Percentiles rank a stretch among this genome's conserved stretches.
Evolutionary conservation across 2,888 invertebrate species (phyloP).

Genomic region (Trissonchulus sp.): DNA sequence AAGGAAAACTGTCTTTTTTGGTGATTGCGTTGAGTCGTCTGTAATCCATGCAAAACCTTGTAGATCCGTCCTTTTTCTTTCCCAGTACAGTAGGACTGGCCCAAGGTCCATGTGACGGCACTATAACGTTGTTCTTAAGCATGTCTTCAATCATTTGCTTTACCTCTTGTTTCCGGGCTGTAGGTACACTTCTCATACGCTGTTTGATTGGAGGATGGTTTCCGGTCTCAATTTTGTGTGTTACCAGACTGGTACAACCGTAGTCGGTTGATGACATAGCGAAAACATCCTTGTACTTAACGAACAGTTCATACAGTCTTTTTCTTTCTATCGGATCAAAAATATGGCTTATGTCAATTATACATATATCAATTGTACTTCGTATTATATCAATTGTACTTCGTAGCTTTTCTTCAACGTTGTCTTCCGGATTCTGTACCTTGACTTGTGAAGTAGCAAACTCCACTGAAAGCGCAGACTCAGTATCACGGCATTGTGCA

Average conservation of each 20-base stretch:
- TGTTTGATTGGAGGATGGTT: neutral
- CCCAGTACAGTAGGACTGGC: constrained; percentile 48
- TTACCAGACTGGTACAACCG: neutral
- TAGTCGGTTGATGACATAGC: neutral
- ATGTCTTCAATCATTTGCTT: constrained; percentile 13
- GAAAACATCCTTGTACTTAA: neutral
- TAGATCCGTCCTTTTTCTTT: constrained; percentile 44
- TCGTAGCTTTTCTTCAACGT: neutral
- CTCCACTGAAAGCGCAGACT: neutral
- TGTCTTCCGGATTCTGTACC: no score
- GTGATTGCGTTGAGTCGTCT: constrained; percentile 37
- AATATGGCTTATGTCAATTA: neutral
- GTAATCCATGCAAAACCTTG: constrained; percentile 40
- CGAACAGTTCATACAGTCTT: neutral
- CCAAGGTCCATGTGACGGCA: constrained; percentile 47
- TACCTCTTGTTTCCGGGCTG: neutral
- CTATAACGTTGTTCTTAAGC: constrained; percentile 28
- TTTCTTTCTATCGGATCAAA: neutral
- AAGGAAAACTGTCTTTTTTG: constrained; percentile 33
- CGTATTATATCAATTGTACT: no score
- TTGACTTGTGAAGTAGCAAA: neutral
- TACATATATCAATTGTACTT: no score
- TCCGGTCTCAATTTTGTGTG: constrained; percentile 14
- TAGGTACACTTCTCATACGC: neutral
- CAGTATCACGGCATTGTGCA: neutral